Base-by-base conservation (phyloP, 1,140 invertebrate species). In the Lerema accius region DNA sequence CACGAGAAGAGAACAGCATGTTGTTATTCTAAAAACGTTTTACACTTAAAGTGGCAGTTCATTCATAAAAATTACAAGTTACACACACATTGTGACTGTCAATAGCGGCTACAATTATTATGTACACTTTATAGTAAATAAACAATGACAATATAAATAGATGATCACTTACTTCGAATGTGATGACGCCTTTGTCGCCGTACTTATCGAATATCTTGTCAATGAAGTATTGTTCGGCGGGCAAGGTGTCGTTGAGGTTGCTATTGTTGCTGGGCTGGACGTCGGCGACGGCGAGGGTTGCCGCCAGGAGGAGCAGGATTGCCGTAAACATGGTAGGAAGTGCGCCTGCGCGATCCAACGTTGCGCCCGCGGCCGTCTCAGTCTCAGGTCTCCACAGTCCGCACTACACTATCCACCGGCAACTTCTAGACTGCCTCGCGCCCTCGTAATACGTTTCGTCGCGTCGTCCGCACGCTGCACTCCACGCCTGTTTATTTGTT, bases 151-250 rank as follows among this genome's bases (percentile, higher is more conserved):
- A n/a, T n/a, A n/a, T n/a, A n/a, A 17, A 19, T 43, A 62, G n/a
- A 46, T n/a, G 17, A 49, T 17, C 15, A 83, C 88, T 91, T 73
- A 93, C 93, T 89, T 94, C 93, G 75, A 93, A 94, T 17, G 91
- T 92, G 65, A 94, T 94, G 53, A 92, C 85, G 13, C 91, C 92
- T 70, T 91, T 91, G 59, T 91, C 91, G 49, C 93, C 93, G 70
- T 94, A 94, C 71, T 94, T 94, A 69, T 92, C 80, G 70, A 94
- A 94, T 70, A 94, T 92, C 65, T 92, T 85, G 49, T 91, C 75
- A 59, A 92, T 90, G 74, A 92, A 92, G 65, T 89, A 91, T 62
- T 85, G 72, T 68, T 92, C 87, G 0, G 89, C 86, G 6, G 83
- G 82, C 48, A 80, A 64, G 2, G 82, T 83, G 49, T 75, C 75